phyloP scores from a whole-genome alignment of 2,888 invertebrate species.

The Amphiduros pacificus region DNA sequence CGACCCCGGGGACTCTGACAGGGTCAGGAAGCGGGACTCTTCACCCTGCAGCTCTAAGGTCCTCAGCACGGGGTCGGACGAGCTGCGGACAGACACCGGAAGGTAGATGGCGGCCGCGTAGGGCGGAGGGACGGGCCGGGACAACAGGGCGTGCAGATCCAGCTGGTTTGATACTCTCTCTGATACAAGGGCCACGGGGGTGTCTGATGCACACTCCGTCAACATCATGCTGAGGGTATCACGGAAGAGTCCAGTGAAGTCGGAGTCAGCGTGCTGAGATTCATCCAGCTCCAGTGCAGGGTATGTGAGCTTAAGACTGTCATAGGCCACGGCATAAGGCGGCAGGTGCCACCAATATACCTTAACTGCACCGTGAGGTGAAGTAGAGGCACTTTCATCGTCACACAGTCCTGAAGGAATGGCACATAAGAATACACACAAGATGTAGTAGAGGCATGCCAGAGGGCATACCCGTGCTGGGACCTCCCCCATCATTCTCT shows the following conservation, averaged over 20 bases:
- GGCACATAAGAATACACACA: no score
- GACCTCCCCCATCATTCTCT: no score
- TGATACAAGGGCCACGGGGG: background rate
- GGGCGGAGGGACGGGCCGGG: background rate
- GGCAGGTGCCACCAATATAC: background rate
- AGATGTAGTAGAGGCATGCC: no score
- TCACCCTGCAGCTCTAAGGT: background rate
- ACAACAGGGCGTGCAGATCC: background rate
- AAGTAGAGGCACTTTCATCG: no score
- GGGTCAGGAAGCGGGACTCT: constrained; percentile 11
- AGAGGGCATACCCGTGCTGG: no score
- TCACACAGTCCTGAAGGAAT: no score
- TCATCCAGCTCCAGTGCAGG: background rate
- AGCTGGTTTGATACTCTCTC: background rate
- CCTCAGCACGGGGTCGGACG: background rate
- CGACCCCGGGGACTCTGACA: constrained; percentile 15
- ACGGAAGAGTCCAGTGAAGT: background rate
- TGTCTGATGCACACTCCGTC: background rate
- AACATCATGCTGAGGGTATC: background rate
- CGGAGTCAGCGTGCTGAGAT: background rate
- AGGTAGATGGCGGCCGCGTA: background rate
- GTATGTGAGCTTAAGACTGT: no score
- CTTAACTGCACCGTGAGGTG: no score
- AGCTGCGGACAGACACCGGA: background rate
- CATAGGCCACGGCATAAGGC: background rate